Percentiles rank a stretch among this genome's conserved stretches.
Evolutionary conservation across 1,140 invertebrate genomes (phyloP).

Genomic region (Pogonus chalceus): DNA sequence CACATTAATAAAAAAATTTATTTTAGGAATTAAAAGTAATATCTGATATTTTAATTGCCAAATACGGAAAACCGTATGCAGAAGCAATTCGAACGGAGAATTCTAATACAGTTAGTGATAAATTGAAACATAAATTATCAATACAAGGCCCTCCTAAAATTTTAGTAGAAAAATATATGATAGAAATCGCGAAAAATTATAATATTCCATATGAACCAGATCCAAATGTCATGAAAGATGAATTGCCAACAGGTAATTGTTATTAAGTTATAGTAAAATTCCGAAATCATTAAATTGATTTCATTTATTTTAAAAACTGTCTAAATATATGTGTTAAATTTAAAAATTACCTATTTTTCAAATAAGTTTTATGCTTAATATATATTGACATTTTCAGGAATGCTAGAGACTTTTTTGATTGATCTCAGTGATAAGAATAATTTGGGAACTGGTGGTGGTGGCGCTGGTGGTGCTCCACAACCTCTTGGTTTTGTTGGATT

Average conservation of each 20-base stretch:
- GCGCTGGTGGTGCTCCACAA: constrained; percentile 38
- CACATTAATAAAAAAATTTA: constrained; percentile 6
- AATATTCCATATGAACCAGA: constrained; percentile 88
- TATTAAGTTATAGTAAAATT: too few relatives aligned
- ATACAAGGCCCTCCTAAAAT: constrained; percentile 94
- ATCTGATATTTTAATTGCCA: constrained; percentile 76
- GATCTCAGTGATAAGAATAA: constrained; percentile 56
- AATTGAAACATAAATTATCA: constrained; percentile 91
- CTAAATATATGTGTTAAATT: too few relatives aligned
- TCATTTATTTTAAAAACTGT: too few relatives aligned
- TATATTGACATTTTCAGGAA: constrained; percentile 24
- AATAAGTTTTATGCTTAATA: too few relatives aligned
- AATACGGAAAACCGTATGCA: constrained; percentile 92
- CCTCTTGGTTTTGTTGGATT: constrained; percentile 74
- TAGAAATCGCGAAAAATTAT: constrained; percentile 95
- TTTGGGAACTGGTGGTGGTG: constrained; percentile 45
- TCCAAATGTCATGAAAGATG: constrained; percentile 80
- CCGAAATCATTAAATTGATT: too few relatives aligned
- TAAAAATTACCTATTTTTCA: too few relatives aligned
- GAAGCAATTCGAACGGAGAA: constrained; percentile 71
- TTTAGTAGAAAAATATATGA: constrained; percentile 89
- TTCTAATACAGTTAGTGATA: constrained; percentile 80
- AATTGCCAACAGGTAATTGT: constrained; percentile 33
- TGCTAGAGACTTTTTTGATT: constrained; percentile 65
- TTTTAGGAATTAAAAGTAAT: constrained; percentile 80